phyloP scores from a whole-genome alignment of 2,113 vertebrate genomes.

The Taxidea taxus region DNA sequence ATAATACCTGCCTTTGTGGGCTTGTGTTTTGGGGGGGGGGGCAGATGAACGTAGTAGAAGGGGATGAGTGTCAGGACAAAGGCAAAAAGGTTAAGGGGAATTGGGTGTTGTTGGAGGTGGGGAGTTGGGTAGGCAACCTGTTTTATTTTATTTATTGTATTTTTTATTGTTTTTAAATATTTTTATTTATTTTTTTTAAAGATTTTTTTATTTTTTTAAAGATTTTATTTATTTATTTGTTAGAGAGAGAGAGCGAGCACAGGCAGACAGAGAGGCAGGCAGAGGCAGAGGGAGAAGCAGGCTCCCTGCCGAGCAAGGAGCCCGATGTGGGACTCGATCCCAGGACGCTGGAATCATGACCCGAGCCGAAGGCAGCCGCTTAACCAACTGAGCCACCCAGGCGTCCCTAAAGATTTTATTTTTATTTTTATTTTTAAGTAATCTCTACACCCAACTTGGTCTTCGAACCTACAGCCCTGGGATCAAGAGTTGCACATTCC shows the following conservation, averaged over 20 bases:
- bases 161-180: background rate
- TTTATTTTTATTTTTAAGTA: background rate
- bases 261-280: no score
- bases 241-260: no score
- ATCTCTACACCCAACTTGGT: background rate
- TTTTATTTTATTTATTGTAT: background rate
- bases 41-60: background rate
- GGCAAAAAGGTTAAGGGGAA: background rate
- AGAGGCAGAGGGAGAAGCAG: no score
- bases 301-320: no score
- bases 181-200: no score
- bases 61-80: background rate
- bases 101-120: background rate
- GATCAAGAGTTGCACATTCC: background rate
- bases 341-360: no score
- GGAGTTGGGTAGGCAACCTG: background rate
- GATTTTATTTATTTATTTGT: no score
- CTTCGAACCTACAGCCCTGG: background rate
- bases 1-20: background rate
- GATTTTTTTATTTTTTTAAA: no score
- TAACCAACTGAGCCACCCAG: no score
- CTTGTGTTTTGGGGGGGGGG: background rate
- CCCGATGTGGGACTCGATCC: no score
- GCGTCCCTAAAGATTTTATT: no score
- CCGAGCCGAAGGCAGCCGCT: no score